These are phyloP conservation scores for Pelodiscus sinensis DNA, from an alignment of 2,113 vertebrate species.

Conservation along the genomic window DNA sequence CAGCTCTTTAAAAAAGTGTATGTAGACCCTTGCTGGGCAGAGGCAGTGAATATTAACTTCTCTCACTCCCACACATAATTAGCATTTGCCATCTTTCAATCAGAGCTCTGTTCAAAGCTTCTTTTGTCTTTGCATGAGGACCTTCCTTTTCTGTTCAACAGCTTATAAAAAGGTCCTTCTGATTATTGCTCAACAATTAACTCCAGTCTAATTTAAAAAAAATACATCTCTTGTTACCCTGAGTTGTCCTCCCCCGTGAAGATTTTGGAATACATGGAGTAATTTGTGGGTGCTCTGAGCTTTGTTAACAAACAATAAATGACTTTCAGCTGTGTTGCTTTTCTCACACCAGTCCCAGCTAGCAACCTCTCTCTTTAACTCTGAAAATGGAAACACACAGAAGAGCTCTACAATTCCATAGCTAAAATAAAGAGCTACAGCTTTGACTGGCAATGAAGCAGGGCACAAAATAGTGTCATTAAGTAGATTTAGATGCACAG, in stretches of 20 bases:
- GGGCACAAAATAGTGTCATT: background rate
- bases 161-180: background rate
- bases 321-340: background rate
- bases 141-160: slow-evolving; percentile 10
- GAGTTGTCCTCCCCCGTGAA: background rate
- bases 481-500: background rate
- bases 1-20: background rate
- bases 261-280: background rate
- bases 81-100: slow-evolving; percentile 48
- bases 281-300: background rate
- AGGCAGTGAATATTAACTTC: slow-evolving; percentile 40
- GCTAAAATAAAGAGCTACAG: background rate
- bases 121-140: background rate
- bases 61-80: slow-evolving; percentile 43
- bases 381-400: slow-evolving; percentile 39
- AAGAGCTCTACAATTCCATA: slow-evolving; percentile 24
- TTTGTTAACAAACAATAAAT: slow-evolving; percentile 9
- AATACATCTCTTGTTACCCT: background rate
- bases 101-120: slow-evolving; percentile 36
- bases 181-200: background rate
- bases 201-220: background rate
- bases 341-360: background rate
- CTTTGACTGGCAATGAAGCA: background rate
- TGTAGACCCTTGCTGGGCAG: background rate
- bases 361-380: background rate